Evolutionary conservation across 2,113 vertebrate genomes (phyloP).

Genomic region (Colius striatus): DNA sequence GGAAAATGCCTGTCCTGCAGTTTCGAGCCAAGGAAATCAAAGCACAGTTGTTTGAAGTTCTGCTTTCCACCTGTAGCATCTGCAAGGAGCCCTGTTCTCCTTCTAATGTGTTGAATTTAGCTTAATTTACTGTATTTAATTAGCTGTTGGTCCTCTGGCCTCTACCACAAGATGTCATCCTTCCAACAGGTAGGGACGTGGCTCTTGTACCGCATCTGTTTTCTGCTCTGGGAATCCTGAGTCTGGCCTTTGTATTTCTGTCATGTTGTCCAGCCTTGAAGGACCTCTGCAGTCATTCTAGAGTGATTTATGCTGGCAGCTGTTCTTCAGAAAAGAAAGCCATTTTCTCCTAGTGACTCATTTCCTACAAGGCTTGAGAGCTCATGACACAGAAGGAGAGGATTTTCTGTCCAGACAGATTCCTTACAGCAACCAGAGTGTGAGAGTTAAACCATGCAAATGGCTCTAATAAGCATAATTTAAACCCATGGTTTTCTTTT

Average conservation of each 20-base stretch:
- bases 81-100: not conserved
- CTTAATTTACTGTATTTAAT: not conserved
- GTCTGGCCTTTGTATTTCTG: not conserved
- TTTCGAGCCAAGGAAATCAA: accelerated
- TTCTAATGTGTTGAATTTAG: accelerated
- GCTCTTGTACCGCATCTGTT: not conserved
- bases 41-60: accelerated
- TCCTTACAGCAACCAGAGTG: not conserved
- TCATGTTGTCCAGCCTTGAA: not conserved
- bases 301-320: not conserved
- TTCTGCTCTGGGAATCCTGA: not conserved
- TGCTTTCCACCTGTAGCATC: not conserved
- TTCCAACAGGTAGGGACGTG: not conserved
- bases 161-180: slow-evolving; percentile 30
- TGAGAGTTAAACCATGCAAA: slow-evolving; percentile 47
- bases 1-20: not conserved
- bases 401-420: not conserved
- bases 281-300: not conserved
- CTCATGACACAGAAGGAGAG: not conserved
- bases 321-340: not conserved
- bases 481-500: slow-evolving; percentile 67
- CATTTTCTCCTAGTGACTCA: not conserved
- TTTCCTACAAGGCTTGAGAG: not conserved
- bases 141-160: not conserved
- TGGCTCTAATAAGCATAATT: slow-evolving; percentile 69